A percentile compares a stretch with the other conserved stretches of the same genome.
Conservation (phyloP, 2,888 invertebrate genomes). For the Apantesis nais region DNA sequence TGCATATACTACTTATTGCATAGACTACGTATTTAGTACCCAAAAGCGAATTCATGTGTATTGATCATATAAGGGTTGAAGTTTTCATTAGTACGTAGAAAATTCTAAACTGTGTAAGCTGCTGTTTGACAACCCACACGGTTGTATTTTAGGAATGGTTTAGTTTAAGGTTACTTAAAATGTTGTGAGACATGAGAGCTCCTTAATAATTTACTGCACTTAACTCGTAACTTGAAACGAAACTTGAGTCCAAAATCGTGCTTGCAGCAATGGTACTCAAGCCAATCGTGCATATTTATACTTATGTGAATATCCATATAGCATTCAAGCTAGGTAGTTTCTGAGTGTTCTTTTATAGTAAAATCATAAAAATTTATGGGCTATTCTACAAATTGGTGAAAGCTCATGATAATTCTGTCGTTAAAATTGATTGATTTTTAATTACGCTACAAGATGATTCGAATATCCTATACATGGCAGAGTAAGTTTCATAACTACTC, state of each 20-base stretch:
- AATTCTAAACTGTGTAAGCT: background rate
- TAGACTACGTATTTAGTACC: too few relatives aligned
- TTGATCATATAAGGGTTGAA: too few relatives aligned
- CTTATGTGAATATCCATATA: background rate
- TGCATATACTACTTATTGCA: too few relatives aligned
- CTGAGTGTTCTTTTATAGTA: background rate
- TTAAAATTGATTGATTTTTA: background rate
- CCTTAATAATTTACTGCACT: background rate
- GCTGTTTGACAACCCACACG: background rate
- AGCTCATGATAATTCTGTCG: background rate
- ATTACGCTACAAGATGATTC: background rate
- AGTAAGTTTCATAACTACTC: background rate
- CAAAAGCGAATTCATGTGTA: too few relatives aligned
- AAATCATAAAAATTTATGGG: background rate
- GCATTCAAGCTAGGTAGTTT: background rate
- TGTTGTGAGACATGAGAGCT: background rate
- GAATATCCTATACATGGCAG: background rate
- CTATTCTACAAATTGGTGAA: background rate
- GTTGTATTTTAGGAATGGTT: background rate
- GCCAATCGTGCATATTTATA: background rate
- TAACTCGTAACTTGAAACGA: background rate
- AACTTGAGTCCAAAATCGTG: background rate
- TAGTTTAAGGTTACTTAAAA: background rate
- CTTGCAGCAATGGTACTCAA: background rate
- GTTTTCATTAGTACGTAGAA: too few relatives aligned